These are phyloP conservation scores for Phoeniculus purpureus DNA, from an alignment of 2,797 vertebrate genomes.

Conservation along the genomic window DNA sequence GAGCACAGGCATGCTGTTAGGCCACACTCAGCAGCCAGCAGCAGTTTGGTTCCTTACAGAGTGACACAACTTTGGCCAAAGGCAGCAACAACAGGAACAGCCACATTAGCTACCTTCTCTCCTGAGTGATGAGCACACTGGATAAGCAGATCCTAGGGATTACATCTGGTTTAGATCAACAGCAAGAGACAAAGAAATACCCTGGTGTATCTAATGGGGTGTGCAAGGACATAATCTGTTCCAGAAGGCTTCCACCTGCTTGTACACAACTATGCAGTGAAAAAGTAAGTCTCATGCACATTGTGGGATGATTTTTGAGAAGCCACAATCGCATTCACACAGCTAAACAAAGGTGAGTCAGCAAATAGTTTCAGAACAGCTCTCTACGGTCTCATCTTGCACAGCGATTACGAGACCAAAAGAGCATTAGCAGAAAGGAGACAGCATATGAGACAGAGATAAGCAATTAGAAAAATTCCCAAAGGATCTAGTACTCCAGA, in stretches of 20 bases:
- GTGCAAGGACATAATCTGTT: background rate
- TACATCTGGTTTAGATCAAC: conserved; percentile 18
- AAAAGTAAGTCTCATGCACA: background rate
- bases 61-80: background rate
- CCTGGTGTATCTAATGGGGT: background rate
- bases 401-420: background rate
- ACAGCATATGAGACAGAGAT: background rate
- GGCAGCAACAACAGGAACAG: background rate
- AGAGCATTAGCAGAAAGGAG: background rate
- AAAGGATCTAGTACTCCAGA: background rate
- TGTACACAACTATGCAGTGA: background rate
- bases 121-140: background rate
- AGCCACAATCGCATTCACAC: background rate
- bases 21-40: background rate
- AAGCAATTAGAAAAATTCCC: background rate
- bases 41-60: background rate
- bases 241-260: background rate
- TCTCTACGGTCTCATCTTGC: background rate
- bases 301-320: background rate
- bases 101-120: background rate
- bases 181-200: conserved; percentile 12
- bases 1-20: background rate
- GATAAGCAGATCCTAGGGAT: conserved; percentile 10
- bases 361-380: background rate
- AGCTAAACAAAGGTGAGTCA: conserved; percentile 1